phyloP scores from a whole-genome alignment of 1,140 invertebrate species.

The Sinella curviseta region DNA sequence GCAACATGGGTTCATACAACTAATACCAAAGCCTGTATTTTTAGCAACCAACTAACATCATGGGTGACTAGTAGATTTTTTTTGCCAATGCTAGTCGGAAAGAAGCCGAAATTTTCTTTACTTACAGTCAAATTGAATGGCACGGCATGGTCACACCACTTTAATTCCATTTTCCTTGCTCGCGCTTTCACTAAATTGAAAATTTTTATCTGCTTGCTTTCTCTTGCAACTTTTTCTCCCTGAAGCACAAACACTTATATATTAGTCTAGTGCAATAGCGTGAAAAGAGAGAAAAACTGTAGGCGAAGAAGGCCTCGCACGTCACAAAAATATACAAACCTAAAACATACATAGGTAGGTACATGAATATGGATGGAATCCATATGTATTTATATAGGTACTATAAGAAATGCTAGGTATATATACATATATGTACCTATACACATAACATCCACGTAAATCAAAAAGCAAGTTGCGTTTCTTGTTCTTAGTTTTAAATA shows the following conservation, averaged over 20 bases:
- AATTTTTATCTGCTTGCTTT: slow-evolving; percentile 17
- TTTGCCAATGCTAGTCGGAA: background rate
- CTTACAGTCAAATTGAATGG: slow-evolving; percentile 11
- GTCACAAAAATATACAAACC: too few relatives aligned
- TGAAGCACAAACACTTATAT: background rate
- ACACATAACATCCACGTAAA: too few relatives aligned
- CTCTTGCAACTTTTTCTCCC: background rate
- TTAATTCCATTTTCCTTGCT: slow-evolving; percentile 13
- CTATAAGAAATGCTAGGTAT: too few relatives aligned
- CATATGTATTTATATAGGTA: too few relatives aligned
- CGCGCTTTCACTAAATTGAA: slow-evolving; percentile 24
- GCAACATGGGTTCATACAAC: too few relatives aligned
- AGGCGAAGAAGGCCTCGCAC: background rate
- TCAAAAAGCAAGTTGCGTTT: too few relatives aligned
- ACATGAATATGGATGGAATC: too few relatives aligned
- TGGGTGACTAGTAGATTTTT: background rate
- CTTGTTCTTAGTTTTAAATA: too few relatives aligned
- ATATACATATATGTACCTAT: too few relatives aligned
- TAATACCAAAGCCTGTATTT: too few relatives aligned
- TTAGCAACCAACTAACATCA: too few relatives aligned
- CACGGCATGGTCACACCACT: slow-evolving; percentile 17
- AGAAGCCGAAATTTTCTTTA: background rate
- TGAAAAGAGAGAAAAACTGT: background rate
- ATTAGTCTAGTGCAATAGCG: background rate
- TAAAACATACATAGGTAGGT: too few relatives aligned